Evolutionary conservation across 2,113 vertebrate species (phyloP).

Genomic region (Capreolus pygargus): DNA sequence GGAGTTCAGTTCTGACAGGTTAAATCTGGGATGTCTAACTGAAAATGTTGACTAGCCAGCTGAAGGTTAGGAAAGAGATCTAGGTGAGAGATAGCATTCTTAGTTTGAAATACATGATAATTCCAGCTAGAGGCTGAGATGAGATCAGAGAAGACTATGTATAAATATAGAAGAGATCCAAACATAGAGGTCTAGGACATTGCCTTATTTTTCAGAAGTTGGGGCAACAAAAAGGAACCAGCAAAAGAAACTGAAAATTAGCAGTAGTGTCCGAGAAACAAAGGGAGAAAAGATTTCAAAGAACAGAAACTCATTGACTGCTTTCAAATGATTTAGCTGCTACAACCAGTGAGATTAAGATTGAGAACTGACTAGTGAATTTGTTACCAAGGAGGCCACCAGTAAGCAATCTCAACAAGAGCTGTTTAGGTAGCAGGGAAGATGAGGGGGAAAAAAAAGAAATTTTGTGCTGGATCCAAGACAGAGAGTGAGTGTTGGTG

Average conservation of each 20-base stretch:
- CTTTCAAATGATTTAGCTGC: not conserved
- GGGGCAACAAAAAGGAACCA: constrained; percentile 30
- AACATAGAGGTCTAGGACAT: constrained; percentile 23
- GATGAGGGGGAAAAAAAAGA: not conserved
- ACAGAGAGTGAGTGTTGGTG: not conserved
- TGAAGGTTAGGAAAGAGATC: constrained; percentile 13
- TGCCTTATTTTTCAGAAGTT: constrained; percentile 19
- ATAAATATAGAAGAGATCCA: constrained; percentile 41
- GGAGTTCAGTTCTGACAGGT: not conserved
- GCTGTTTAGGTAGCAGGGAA: not conserved
- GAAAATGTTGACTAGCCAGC: not conserved
- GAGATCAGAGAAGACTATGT: constrained; percentile 36
- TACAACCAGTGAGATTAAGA: not conserved
- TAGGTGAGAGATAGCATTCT: constrained; percentile 38
- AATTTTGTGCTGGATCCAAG: not conserved
- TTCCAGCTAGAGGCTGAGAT: constrained; percentile 36
- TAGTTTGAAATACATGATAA: constrained; percentile 35
- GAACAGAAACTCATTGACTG: not conserved
- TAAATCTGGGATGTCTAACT: not conserved
- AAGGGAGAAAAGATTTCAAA: constrained; percentile 22
- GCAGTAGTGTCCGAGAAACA: not conserved
- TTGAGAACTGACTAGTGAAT: not conserved
- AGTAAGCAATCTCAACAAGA: not conserved
- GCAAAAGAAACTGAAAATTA: constrained; percentile 42
- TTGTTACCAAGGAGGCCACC: not conserved